These are phyloP conservation scores for Doryteuthis pealeii DNA, from an alignment of 1,140 invertebrate species.

Conservation along the genomic window DNA sequence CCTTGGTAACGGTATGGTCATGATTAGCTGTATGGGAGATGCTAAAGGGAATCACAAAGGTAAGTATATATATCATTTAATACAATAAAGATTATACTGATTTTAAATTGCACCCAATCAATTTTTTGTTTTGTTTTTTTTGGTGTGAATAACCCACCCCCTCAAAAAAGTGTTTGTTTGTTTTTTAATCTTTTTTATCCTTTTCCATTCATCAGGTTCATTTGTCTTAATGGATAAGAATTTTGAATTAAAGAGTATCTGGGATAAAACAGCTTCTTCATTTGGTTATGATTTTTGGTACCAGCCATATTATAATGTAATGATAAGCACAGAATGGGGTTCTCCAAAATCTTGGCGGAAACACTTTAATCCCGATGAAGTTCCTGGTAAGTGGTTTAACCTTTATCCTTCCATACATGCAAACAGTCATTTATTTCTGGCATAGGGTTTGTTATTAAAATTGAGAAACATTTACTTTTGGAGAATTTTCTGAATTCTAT, in stretches of 20 bases:
- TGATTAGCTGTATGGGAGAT: conserved; percentile 93
- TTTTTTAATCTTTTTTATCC: neutral
- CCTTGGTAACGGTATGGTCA: conserved; percentile 84
- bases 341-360: conserved; percentile 79
- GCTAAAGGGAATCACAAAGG: conserved; percentile 71
- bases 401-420: too few relatives aligned
- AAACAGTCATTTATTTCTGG: too few relatives aligned
- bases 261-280: conserved; percentile 53
- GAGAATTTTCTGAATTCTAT: too few relatives aligned
- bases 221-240: conserved; percentile 87
- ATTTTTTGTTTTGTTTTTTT: neutral
- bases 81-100: neutral
- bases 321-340: conserved; percentile 92
- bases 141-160: neutral
- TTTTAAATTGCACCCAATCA: neutral
- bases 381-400: conserved; percentile 32
- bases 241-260: conserved; percentile 70
- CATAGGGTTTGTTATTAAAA: too few relatives aligned
- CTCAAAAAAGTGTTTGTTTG: neutral
- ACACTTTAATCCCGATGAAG: conserved; percentile 73
- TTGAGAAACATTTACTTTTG: too few relatives aligned
- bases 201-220: conserved; percentile 66
- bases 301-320: conserved; percentile 88
- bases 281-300: conserved; percentile 86
- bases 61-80: conserved; percentile 25